These are phyloP conservation scores for Charanyca ferruginea DNA, from an alignment of 2,888 invertebrate species.

Conservation along the genomic window DNA sequence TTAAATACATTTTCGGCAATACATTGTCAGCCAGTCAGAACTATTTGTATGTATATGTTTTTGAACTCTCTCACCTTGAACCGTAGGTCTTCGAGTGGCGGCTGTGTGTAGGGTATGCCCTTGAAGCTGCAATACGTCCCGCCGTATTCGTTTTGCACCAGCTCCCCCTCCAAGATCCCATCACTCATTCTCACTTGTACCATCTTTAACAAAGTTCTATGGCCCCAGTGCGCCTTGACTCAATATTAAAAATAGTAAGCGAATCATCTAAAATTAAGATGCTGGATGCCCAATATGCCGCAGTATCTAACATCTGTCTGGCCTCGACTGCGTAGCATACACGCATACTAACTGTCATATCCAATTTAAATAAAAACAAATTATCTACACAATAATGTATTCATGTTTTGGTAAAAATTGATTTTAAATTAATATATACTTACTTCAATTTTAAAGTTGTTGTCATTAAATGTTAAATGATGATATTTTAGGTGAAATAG, in stretches of 20 bases:
- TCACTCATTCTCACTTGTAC: conserved; percentile 70
- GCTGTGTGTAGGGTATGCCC: conserved; percentile 81
- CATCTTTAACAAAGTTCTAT: conserved; percentile 44
- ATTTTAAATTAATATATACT: too few species aligned
- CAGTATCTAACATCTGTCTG: neutral
- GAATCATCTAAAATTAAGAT: neutral
- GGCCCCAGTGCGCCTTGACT: conserved; percentile 4
- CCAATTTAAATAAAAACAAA: neutral
- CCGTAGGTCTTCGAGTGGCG: conserved; percentile 77
- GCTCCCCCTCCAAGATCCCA: conserved; percentile 76
- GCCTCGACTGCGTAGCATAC: too few species aligned
- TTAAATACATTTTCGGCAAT: neutral
- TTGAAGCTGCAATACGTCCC: conserved; percentile 77
- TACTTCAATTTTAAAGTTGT: too few species aligned
- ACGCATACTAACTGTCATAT: neutral
- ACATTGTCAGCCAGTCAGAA: conserved; percentile 3
- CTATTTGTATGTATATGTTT: neutral
- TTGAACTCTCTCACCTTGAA: conserved; percentile 74
- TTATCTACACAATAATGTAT: too few species aligned
- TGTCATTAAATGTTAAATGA: too few species aligned
- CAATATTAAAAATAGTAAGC: conserved; percentile 18
- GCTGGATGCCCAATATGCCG: neutral
- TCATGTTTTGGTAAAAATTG: too few species aligned
- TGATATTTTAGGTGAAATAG: too few species aligned
- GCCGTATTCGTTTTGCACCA: conserved; percentile 71